Percentiles rank a stretch among this genome's conserved stretches.
Evolutionary conservation across 2,888 invertebrate species (phyloP).

Genomic region (Gymnoscelis rufifasciata): DNA sequence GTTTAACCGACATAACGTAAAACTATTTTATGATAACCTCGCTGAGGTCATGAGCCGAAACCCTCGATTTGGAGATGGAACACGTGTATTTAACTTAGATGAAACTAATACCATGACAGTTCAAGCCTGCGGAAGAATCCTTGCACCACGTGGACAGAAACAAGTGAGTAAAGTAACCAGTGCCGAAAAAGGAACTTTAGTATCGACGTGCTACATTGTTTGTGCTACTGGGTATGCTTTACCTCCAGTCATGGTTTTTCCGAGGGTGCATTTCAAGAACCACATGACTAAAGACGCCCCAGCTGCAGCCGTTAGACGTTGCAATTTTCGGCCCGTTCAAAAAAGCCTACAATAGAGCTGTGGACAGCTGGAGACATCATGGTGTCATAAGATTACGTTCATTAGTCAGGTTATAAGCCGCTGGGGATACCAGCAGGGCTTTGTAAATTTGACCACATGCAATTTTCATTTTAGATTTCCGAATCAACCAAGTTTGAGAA

Average conservation of each 20-base stretch:
- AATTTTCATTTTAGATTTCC: too few species aligned
- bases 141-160: constrained; percentile 3
- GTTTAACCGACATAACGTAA: constrained; percentile 18
- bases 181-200: constrained; percentile 30
- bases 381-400: too few species aligned
- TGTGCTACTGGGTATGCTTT: constrained; percentile 16
- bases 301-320: too few species aligned
- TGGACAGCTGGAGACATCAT: too few species aligned
- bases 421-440: too few species aligned
- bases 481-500: too few species aligned
- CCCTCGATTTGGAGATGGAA: constrained; percentile 6
- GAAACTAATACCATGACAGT: constrained; percentile 12
- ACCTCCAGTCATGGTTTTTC: constrained; percentile 34
- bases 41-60: constrained; percentile 6
- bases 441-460: too few species aligned
- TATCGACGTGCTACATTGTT: constrained; percentile 30
- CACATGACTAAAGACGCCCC: constrained; percentile 34
- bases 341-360: too few species aligned
- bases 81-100: constrained; percentile 9
- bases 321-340: too few species aligned
- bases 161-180: constrained; percentile 26
- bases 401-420: too few species aligned
- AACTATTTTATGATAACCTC: constrained; percentile 17
- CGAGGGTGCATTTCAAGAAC: constrained; percentile 28
- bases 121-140: constrained; percentile 2